Base-by-base conservation (phyloP, 2,113 vertebrate genomes). In the Sisor rabdophorus region DNA sequence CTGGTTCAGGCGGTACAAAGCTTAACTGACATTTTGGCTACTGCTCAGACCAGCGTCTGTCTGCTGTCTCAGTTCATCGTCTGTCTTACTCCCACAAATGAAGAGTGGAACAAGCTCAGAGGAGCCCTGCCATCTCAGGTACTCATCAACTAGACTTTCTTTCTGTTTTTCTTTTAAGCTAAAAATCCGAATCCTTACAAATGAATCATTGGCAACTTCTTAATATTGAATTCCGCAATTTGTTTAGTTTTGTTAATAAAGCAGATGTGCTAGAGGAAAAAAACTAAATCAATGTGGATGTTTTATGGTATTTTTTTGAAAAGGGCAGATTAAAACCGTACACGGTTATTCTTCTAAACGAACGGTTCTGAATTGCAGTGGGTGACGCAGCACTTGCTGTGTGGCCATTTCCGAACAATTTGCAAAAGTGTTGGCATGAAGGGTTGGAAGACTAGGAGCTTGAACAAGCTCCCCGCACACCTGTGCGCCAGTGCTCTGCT, bases 91-190 rank as follows among this genome's bases (percentile, higher is more conserved):
- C 95, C 94, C 1, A 87, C 68, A 55, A 85, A 83, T 79, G 73
- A 82, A 0, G 93, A 96, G 80, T 99, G 97, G 97, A 88, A 83
- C 26, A 88, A 81, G 83, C 88, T 95, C 86, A 92, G 92, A 0
- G 88, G 90, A 50, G 90, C 88, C 47, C 87, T 99, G 16, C 91
- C 94, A n/a, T 78, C 85, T 77, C 94, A 97, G 94, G 97, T 98
- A 60, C 78, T 64, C 15, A 22, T n/a, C 28, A 47, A 55, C n/a
- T 52, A 17, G 26, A 7, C 8, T 28, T 19, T 12, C 59, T 50
- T 69, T 24, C 2, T 5, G 13, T 6, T 47, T 24, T 55, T 24
- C 5, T 32, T 19, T 12, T 2, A 64, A 32, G 3, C n/a, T 64
- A 6, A 13, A 19, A 48, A 26, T 2, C 11, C 10, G 17, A 11